A percentile compares a stretch with the other conserved stretches of the same genome.
These are phyloP conservation scores for Hydropsyche tenuis DNA, from an alignment of 1,140 invertebrate species.

Conservation along the genomic window DNA sequence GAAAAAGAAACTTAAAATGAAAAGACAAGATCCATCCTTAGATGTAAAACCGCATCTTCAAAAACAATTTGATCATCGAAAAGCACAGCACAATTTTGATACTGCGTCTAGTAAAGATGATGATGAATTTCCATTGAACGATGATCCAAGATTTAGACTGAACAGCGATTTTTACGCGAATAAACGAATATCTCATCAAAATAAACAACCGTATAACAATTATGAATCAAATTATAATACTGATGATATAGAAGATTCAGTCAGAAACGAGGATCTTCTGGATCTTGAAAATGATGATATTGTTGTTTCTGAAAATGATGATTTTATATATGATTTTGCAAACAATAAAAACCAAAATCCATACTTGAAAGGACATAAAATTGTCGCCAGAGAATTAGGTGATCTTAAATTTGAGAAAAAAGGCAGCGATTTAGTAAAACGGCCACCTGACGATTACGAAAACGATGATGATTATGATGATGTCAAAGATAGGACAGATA, in stretches of 20 bases:
- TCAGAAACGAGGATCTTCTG: conserved; percentile 29
- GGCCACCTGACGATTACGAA: neutral
- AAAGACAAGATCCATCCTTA: conserved; percentile 34
- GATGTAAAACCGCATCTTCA: neutral
- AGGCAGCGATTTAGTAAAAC: neutral
- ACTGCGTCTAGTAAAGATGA: neutral
- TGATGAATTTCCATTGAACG: conserved; percentile 33
- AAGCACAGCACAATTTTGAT: conserved; percentile 29
- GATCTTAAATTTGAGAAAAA: neutral
- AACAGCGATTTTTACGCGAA: conserved; percentile 46
- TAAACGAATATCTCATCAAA: conserved; percentile 47
- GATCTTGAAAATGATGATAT: conserved; percentile 41
- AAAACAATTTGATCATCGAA: conserved; percentile 8
- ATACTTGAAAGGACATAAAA: conserved; percentile 13
- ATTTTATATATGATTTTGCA: neutral
- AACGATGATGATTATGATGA: neutral
- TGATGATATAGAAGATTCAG: conserved; percentile 8
- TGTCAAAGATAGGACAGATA: conserved; percentile 15
- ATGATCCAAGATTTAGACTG: conserved; percentile 36
- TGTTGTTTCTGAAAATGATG: conserved; percentile 37
- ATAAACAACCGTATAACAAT: conserved; percentile 35
- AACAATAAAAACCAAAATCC: neutral
- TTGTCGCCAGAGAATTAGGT: conserved; percentile 1
- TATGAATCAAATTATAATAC: conserved; percentile 20
- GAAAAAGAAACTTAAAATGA: conserved; percentile 45